Conservation (phyloP, 2,888 invertebrate species). For the Aleiodes alternator region DNA sequence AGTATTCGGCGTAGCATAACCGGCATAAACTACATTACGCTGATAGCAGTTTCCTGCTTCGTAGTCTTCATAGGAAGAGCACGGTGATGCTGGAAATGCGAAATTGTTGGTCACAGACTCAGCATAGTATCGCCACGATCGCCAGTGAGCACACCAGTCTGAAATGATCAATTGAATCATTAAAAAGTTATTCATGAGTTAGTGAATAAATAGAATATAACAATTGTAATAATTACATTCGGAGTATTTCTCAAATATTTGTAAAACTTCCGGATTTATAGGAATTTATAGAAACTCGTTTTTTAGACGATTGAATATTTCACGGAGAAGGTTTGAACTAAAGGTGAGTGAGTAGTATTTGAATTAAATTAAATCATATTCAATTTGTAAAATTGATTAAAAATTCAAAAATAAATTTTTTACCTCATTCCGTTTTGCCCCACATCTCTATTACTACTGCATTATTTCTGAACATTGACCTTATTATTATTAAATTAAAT, state of each 20-base stretch:
- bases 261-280: too few species aligned
- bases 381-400: too few species aligned
- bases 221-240: not conserved
- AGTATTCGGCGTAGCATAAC: slow-evolving; percentile 56
- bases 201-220: not conserved
- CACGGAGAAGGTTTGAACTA: too few species aligned
- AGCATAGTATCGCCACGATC: slow-evolving; percentile 59
- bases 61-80: slow-evolving; percentile 51
- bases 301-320: too few species aligned
- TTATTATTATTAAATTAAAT: too few species aligned
- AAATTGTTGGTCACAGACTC: slow-evolving; percentile 53
- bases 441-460: too few species aligned
- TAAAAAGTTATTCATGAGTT: not conserved
- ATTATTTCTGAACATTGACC: too few species aligned
- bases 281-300: too few species aligned
- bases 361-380: too few species aligned
- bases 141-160: slow-evolving; percentile 59
- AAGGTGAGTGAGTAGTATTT: too few species aligned
- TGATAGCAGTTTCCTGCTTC: slow-evolving; percentile 42
- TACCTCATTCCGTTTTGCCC: too few species aligned
- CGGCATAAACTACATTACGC: slow-evolving; percentile 54
- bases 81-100: slow-evolving; percentile 55
- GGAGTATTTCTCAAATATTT: not conserved
- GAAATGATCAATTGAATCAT: slow-evolving; percentile 1
- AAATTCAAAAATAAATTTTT: too few species aligned